phyloP scores from a whole-genome alignment of 2,888 invertebrate species.

The Hydrotaea diabolus region DNA sequence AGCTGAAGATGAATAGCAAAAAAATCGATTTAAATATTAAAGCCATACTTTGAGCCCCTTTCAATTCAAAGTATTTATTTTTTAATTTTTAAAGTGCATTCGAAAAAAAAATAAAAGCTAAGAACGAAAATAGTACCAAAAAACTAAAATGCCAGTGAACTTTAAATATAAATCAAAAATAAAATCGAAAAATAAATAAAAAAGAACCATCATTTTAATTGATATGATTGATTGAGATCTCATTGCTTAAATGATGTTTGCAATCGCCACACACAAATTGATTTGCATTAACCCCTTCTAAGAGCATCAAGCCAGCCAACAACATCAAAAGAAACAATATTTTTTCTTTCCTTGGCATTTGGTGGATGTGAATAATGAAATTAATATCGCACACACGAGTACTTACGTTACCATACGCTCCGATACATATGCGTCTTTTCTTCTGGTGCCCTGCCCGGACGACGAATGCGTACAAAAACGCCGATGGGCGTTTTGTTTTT shows the following conservation, averaged over 20 bases:
- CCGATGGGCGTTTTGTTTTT: background rate
- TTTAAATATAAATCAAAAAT: too few species aligned
- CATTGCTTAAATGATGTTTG: slow-evolving; percentile 28
- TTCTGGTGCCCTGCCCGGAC: too few species aligned
- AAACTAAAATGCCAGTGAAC: slow-evolving; percentile 13
- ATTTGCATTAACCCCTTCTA: slow-evolving; percentile 39
- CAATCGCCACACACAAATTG: slow-evolving; percentile 29
- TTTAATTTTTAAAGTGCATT: background rate
- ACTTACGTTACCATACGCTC: too few species aligned
- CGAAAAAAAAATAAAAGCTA: too few species aligned
- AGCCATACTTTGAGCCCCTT: too few species aligned
- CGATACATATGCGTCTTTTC: too few species aligned
- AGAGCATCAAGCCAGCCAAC: background rate
- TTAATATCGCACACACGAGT: too few species aligned
- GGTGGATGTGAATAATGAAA: background rate
- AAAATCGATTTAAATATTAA: too few species aligned
- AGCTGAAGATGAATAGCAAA: too few species aligned
- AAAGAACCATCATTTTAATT: slow-evolving; percentile 2
- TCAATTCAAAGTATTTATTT: too few species aligned
- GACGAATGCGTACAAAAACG: slow-evolving; percentile 14
- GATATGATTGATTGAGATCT: slow-evolving; percentile 18
- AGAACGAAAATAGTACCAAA: background rate
- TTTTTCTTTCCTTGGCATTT: background rate
- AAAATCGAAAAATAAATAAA: background rate
- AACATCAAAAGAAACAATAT: slow-evolving; percentile 12